Percentiles rank a stretch among this genome's conserved stretches.
Evolutionary conservation across 2,113 vertebrate genomes (phyloP).

Genomic region (Athene cunicularia): DNA sequence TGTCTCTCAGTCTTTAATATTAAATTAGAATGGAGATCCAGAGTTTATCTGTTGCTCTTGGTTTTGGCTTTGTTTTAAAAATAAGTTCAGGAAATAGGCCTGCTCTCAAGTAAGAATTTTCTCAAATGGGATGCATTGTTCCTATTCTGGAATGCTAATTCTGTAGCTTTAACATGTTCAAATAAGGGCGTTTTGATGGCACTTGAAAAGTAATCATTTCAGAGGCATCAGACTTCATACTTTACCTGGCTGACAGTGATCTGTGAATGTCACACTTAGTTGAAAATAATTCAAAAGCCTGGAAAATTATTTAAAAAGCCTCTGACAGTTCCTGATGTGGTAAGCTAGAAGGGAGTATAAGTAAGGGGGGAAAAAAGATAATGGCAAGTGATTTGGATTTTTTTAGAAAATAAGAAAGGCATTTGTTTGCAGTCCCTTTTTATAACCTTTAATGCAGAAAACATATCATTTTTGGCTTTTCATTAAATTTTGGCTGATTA

Average conservation of each 20-base stretch:
- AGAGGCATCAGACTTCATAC: not conserved
- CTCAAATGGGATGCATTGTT: not conserved
- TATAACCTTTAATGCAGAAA: not conserved
- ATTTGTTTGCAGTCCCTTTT: not conserved
- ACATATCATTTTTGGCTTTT: not conserved
- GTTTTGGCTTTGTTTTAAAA: not conserved
- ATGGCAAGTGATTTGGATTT: not conserved
- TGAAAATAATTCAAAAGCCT: not conserved
- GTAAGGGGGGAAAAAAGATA: rapidly evolving
- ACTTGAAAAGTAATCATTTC: not conserved
- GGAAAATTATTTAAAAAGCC: not conserved
- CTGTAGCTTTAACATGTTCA: not conserved
- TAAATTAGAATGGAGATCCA: not conserved
- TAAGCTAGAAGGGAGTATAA: not conserved
- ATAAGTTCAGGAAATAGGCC: not conserved
- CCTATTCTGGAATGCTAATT: not conserved
- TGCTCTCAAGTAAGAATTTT: not conserved
- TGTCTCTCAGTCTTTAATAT: not conserved
- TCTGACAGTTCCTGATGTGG: not conserved
- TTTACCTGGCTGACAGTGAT: not conserved
- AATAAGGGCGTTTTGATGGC: not conserved
- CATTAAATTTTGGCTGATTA: not conserved
- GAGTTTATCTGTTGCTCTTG: rapidly evolving
- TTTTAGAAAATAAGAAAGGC: not conserved
- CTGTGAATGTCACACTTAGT: not conserved